Percentiles rank a stretch among this genome's conserved stretches.
phyloP scores from a whole-genome alignment of 2,113 vertebrate genomes.

The Herpailurus yagouaroundi region DNA sequence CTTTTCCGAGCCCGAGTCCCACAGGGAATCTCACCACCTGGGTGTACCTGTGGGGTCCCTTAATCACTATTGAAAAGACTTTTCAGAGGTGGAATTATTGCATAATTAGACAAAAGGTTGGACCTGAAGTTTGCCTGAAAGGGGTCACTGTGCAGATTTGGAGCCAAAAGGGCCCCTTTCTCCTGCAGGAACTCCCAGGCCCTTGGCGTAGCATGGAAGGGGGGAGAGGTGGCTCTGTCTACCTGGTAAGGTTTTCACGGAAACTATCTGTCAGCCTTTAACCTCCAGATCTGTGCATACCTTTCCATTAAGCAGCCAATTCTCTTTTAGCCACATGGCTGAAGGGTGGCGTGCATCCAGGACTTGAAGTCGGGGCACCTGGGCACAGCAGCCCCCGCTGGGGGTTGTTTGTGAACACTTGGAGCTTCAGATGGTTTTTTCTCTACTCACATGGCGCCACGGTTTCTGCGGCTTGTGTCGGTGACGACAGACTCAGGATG shows the following conservation, averaged over 20 bases:
- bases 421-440: neutral
- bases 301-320: neutral
- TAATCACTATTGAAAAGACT: neutral
- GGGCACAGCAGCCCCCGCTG: neutral
- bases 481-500: neutral
- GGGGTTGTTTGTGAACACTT: neutral
- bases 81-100: neutral
- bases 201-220: neutral
- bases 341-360: neutral
- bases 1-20: neutral
- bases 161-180: neutral
- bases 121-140: neutral
- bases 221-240: neutral
- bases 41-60: neutral
- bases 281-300: neutral
- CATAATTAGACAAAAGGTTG: neutral
- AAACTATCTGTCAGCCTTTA: neutral
- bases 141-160: neutral
- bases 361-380: neutral
- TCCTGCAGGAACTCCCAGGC: neutral
- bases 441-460: neutral
- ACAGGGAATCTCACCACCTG: neutral
- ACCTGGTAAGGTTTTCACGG: neutral
- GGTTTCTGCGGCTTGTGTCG: neutral
- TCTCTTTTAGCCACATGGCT: neutral